Evolutionary conservation across 1,140 invertebrate species (phyloP), one percentile per base, ranked within the genome.

Genomic region (Leptinotarsa defecta): DNA sequence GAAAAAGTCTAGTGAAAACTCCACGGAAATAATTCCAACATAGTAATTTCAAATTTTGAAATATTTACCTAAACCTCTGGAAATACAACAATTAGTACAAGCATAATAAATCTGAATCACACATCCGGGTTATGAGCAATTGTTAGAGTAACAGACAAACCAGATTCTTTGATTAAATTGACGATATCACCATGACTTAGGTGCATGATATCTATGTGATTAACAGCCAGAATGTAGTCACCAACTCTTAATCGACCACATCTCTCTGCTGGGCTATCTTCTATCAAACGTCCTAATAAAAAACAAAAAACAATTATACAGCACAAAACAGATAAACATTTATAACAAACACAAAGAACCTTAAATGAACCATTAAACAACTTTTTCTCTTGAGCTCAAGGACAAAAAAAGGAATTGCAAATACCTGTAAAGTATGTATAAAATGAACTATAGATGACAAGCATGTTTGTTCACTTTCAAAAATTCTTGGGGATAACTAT

Each of bases 181-280:
- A 99, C 97, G 71, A 98, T 97, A 84, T 99, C 97, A 72, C 96
- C 96, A 85, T 99, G 98, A 81, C 95, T 94, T 85, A 99, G 91
- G 82, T 94, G 92, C 22, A 94, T 92, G 71, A 99, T 98, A 76
- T 97, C 92, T 68, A 94, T 91, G 65, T 95, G 94, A 88, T 99
- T 99, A 1, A 99, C 97, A 6, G 96, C 96, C 62, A 98, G 88
- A 77, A 99, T 99, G 77, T 95, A 93, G 88, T 99, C 98, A 1
- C 97, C 97, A 11, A 99, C 93, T 82, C 94, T 94, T 0, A 99
- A 87, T 65, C 92, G 90, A 0, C 93, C 94, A 86, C 96, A 98
- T 72, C 95, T 89, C 81, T 98, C 95, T 0, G 98, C 97, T 8
- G 98, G 98, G 84, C 96, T 98, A 78, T 94, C 94, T 78, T 98